A percentile compares a stretch with the other conserved stretches of the same genome.
These are phyloP conservation scores for Trissolcus japonicus DNA, from an alignment of 2,888 invertebrate species.

Conservation along the genomic window DNA sequence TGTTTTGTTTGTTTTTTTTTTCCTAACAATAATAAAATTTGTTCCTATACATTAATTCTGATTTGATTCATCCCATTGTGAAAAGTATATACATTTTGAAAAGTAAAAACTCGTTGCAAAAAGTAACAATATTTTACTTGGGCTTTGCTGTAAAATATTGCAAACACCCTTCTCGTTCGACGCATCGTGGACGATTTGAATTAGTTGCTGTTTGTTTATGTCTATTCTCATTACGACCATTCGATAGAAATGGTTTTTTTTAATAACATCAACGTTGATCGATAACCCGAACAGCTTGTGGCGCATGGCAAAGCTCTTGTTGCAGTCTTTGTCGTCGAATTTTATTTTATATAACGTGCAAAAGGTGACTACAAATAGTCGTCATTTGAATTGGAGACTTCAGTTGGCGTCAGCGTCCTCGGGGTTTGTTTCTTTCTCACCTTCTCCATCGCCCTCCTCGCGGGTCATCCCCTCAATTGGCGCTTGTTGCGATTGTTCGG, in stretches of 20 bases:
- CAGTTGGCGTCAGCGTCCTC: conserved; percentile 73
- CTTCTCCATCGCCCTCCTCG: conserved; percentile 78
- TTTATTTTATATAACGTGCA: conserved; percentile 36
- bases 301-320: conserved; percentile 49
- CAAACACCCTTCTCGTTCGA: not conserved
- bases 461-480: conserved; percentile 78
- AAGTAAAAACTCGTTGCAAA: conserved; percentile 9
- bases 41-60: conserved; percentile 34
- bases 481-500: conserved; percentile 65
- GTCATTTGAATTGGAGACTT: conserved; percentile 17
- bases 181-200: too few species aligned
- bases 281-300: conserved; percentile 31
- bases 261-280: conserved; percentile 24
- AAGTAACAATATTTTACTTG: not conserved
- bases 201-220: too few species aligned
- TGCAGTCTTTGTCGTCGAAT: conserved; percentile 40
- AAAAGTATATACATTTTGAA: conserved; percentile 52
- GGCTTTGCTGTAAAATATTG: not conserved
- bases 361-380: conserved; percentile 17
- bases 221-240: not conserved
- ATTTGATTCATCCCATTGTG: conserved; percentile 47
- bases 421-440: conserved; percentile 71
- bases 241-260: conserved; percentile 5
- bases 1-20: not conserved
- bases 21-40: conserved; percentile 52